Evolutionary conservation across 2,113 vertebrate species (phyloP), one percentile per base, ranked within the genome.

Genomic region (Ovis canadensis): DNA sequence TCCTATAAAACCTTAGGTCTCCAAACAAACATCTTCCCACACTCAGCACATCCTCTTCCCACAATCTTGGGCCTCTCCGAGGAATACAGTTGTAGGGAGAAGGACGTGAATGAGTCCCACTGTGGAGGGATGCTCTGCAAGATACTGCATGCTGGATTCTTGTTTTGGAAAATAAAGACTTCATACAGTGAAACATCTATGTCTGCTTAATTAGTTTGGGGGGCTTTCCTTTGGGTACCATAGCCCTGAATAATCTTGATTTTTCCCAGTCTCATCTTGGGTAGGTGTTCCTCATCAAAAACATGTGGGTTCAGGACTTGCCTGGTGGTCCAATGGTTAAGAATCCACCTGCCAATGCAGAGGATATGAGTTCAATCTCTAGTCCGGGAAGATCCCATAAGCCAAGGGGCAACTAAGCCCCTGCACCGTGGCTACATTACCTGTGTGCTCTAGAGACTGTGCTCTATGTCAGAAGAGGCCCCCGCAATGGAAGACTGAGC

Each of bases 1-100:
- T 97, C 96, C 90, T 96, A 83, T 50, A 77, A 80, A 97, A 48
- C 74, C 48, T 31, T 84, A 31, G 54, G 43, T 64, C 77, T 96
- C 90, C 88, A 60, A 93, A 19, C 40, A 62, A 15, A 74, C 57
- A 10, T 91, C 97, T 98, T 97, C 96, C 95, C 98, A 97, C 97
- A 92, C 90, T 96, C 92, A 25, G 21, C 84, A 50, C 6, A 6
- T 48, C 87, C 11, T 57, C 80, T 96, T 96, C 94, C 92, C 97
- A 97, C 94, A 88, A 57, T n/a, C 97, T 17, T 0, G 60, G 86
- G 57, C 23, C 74, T 97, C 97, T 98, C 98, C 3, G 0, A 95
- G 96, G 96, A 96, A 92, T 77, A 64, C 25, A 50, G 57, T 0
- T 2, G 40, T 2, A 48, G 71, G 67, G 59, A 29, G 29, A 27